Evolutionary conservation across 2,888 invertebrate species (phyloP), one percentile per base, ranked within the genome.

Genomic region (Xestia rhomboidea): DNA sequence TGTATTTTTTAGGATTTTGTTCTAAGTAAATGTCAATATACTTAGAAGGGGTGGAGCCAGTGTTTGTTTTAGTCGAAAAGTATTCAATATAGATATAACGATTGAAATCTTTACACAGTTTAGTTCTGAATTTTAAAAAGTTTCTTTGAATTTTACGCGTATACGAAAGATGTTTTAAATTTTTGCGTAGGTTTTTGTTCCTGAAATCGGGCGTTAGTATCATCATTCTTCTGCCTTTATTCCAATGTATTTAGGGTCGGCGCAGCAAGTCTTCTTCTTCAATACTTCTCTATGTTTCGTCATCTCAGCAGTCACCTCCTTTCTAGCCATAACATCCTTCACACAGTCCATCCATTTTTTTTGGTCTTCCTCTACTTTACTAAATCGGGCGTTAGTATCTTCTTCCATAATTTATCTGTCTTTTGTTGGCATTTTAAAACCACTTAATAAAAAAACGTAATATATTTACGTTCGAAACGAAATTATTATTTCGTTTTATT

Each of bases 1-100:
- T 82, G 72, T 76, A 69, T 72, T 81, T 86, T 79, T 79, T 62
- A 24, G 75, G 49, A 70, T 73, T 69, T 66, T 38, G 44, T 18
- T 64, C 46, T 77, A 80, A 85, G 84, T 81, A 71, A 79, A 79
- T 86, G 78, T 83, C 72, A 83, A 82, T 80, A 76, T 68, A 71
- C 60, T 68, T 68, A 54, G 30, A 69, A 49, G 49, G 77, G 68
- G 51, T n/a, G 34, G 24, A 18, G n/a, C 18, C 44, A 13, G 15
- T 70, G 24, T 76, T 80, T 76, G n/a, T 34, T 76, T 68, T 27
- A 73, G 51, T 0, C 24, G 41, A 4, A 67, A 49, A 73, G 57
- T 70, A 68, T 68, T 74, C 51, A 71, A 79, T 71, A 73, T 41
- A n/a, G 57, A 78, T 2, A 18, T n/a, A 63, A 27, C 24, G 15